Evolutionary conservation across 53 echinoderm and acorn worm species (phyloP), one percentile per base, ranked within the genome.

Genomic region (Holothuria leucospilota): DNA sequence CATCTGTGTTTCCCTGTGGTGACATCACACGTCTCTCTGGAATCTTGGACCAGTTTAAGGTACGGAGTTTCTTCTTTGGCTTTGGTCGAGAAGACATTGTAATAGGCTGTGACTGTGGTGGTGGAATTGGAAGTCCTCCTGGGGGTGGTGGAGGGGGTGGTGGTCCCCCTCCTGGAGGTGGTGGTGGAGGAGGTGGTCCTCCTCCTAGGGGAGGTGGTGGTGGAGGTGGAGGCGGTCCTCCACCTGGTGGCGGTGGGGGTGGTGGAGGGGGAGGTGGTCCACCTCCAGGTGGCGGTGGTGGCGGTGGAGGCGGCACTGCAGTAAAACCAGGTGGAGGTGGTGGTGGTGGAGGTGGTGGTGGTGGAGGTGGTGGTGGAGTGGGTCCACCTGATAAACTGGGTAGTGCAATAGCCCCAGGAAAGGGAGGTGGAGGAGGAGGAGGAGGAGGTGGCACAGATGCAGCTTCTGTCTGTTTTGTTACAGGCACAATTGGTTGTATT

Each of bases 31-130:
- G 91, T 67, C 94, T 91, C n/a, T 87, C 87, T 30, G 93, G 96
- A 12, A 95, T 95, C 90, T 95, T 95, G 16, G 95, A 88, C 98
- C 98, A 95, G 59, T 98, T 95, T 5, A 98, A 86, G 21, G 87
- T 84, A 63, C 90, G 93, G 78, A 97, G 86, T 77, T 97, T 97
- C 75, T 89, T 93, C 62, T 89, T 90, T 62, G 96, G 97, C 59
- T 90, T 95, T 6, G 96, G 96, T 74, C 91, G 85, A 51, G 86
- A 86, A 25, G 85, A 85, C 58, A 89, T 85, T 21, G 83, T 79
- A 14, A 90, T 67, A n/a, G 82, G 86, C 53, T 61, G 88, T 52
- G 74, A 66, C 20, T 88, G 88, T 20, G 68, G 82, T 29, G 87
- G 87, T 39, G 82, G 62, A 27, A 71, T 63, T 8, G 86, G 72